phyloP scores from a whole-genome alignment of 2,888 invertebrate genomes.

The Agonopterix alstromeriana region DNA sequence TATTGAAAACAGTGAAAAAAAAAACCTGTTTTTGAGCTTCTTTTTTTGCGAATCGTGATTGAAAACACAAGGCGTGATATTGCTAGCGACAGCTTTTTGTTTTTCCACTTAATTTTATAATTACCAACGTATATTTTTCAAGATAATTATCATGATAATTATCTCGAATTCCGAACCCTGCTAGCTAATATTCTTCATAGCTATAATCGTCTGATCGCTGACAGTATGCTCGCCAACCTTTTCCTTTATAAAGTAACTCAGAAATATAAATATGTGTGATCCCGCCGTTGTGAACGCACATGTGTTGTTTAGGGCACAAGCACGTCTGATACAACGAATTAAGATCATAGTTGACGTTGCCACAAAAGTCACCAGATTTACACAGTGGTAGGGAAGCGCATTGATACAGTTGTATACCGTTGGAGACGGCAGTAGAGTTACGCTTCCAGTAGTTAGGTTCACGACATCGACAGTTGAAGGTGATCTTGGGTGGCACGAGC shows the following conservation, averaged over 20 bases:
- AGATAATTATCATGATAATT: too few relatives aligned
- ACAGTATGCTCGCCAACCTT: constrained; percentile 76
- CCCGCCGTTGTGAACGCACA: constrained; percentile 74
- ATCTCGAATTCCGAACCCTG: too few relatives aligned
- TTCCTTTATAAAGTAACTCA: constrained; percentile 76
- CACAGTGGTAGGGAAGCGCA: constrained; percentile 73
- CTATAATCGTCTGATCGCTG: constrained; percentile 40
- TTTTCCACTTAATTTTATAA: too few relatives aligned
- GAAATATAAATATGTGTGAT: constrained; percentile 55
- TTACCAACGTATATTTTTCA: too few relatives aligned
- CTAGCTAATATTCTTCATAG: constrained; percentile 45
- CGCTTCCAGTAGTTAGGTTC: constrained; percentile 71
- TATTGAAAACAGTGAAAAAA: too few relatives aligned
- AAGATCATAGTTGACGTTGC: constrained; percentile 75
- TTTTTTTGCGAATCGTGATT: too few relatives aligned
- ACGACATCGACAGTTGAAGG: constrained; percentile 68
- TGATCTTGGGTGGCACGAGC: constrained; percentile 55
- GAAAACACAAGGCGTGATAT: too few relatives aligned
- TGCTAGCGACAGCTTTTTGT: too few relatives aligned
- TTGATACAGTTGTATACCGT: constrained; percentile 41
- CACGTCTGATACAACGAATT: constrained; percentile 79
- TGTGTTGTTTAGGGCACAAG: constrained; percentile 76
- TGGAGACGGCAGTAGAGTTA: constrained; percentile 26
- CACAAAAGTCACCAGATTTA: constrained; percentile 76
- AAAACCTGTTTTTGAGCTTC: too few relatives aligned